Evolutionary conservation across 2,113 vertebrate species (phyloP), one percentile per base, ranked within the genome.

Genomic region (Halcyon senegalensis): DNA sequence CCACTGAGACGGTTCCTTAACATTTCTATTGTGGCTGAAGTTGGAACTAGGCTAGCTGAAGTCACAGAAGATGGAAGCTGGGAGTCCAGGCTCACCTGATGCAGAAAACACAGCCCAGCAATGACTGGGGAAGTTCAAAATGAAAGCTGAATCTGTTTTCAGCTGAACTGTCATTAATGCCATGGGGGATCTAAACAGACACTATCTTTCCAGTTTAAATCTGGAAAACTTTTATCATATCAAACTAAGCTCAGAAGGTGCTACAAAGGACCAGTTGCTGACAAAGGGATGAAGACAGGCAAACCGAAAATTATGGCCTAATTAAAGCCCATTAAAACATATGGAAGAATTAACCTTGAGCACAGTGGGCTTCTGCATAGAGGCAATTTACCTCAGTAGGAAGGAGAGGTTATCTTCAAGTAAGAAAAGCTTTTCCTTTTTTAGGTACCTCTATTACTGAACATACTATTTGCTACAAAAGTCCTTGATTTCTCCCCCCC

Each of bases 251-350:
- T 46, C 60, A 90, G 80, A 92, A 92, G 55, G 59, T 77, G 56
- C 70, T 88, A 41, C 37, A 83, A 85, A 87, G 78, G 31, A 85
- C 35, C 0, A 2, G 33, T 5, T 88, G 68, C 63, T 92, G 63
- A 73, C 66, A 95, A 82, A 85, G 13, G 73, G 79, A 80, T 59
- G 46, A 53, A 82, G 53, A 58, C n/a, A 84, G 76, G 60, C 28
- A 87, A 92, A 85, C 11, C 41, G 46, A 79, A 94, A 90, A 85
- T 75, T 62, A 46, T 10, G n/a, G 63, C 48, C 67, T 90, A 70
- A 77, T 67, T 76, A 73, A 83, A 91, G 5, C 13, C 24, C 50
- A 50, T 1, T 66, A 81, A 64, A 87, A 73, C n/a, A 35, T 13
- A 70, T 39, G 48, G 75, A 70, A 80, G 89, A 55, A 51, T 76